These are phyloP conservation scores for Drosophila siamana DNA, from an alignment of 2,888 invertebrate species.

Conservation along the genomic window DNA sequence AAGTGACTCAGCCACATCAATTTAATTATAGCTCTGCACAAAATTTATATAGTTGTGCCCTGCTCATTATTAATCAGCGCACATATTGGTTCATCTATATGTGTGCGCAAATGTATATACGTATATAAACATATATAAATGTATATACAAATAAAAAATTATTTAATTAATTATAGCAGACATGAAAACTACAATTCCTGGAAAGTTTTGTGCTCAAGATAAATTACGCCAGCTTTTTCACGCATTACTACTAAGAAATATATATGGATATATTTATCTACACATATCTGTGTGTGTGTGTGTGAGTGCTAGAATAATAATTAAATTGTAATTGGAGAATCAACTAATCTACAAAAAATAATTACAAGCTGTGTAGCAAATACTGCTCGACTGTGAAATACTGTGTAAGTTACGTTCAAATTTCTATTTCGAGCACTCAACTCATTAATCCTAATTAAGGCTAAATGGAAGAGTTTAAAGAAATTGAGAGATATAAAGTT, in stretches of 20 bases:
- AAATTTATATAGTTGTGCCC: slow-evolving; percentile 75
- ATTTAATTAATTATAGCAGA: slow-evolving; percentile 75
- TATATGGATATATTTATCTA: slow-evolving; percentile 8
- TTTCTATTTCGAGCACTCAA: not conserved
- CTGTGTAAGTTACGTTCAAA: not conserved
- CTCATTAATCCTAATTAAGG: not conserved
- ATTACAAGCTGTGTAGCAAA: not conserved
- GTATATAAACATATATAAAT: slow-evolving; percentile 5
- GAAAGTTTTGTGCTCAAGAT: slow-evolving; percentile 50
- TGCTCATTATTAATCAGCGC: slow-evolving; percentile 72
- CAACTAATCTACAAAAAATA: slow-evolving; percentile 1
- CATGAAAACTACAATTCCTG: slow-evolving; percentile 56
- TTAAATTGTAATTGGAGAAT: slow-evolving; percentile 22
- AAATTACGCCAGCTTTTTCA: slow-evolving; percentile 49
- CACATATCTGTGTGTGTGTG: not conserved
- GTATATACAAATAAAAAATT: slow-evolving; percentile 50
- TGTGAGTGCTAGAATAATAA: slow-evolving; percentile 23
- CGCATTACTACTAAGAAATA: slow-evolving; percentile 25
- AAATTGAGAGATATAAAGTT: not conserved
- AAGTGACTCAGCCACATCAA: slow-evolving; percentile 72
- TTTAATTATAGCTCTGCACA: slow-evolving; percentile 77
- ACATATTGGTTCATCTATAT: slow-evolving; percentile 26
- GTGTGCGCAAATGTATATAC: slow-evolving; percentile 9
- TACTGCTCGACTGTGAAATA: not conserved
- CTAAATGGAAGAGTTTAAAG: not conserved